These are phyloP conservation scores for Euschistus heros DNA, from an alignment of 1,140 invertebrate genomes.

Conservation along the genomic window DNA sequence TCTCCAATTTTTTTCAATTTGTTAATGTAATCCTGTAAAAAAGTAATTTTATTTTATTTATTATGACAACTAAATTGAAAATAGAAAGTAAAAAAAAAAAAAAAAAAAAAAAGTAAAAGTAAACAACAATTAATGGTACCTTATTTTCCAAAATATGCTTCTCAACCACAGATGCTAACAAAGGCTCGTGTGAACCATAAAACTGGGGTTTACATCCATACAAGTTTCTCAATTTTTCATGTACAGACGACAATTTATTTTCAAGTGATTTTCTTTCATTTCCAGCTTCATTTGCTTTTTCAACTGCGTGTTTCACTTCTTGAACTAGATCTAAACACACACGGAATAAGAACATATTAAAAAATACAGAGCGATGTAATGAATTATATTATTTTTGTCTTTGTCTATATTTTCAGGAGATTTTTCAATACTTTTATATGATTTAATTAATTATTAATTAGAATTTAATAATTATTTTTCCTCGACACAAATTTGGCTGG, in stretches of 20 bases:
- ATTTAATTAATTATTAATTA: too few species aligned
- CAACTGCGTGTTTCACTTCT: slow-evolving; percentile 60
- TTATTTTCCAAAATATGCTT: slow-evolving; percentile 34
- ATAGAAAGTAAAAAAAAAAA: background rate
- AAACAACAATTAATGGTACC: background rate
- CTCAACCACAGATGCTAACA: slow-evolving; percentile 44
- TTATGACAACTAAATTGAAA: too few species aligned
- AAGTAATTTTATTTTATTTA: slow-evolving; percentile 7
- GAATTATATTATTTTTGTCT: too few species aligned
- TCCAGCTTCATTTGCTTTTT: slow-evolving; percentile 50
- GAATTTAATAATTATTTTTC: background rate
- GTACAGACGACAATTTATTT: slow-evolving; percentile 37
- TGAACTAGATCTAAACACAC: slow-evolving; percentile 54
- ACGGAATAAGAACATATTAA: too few species aligned
- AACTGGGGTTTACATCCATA: slow-evolving; percentile 16
- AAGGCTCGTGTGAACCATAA: slow-evolving; percentile 22
- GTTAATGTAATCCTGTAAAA: slow-evolving; percentile 46
- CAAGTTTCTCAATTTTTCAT: slow-evolving; percentile 23
- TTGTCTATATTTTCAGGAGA: too few species aligned
- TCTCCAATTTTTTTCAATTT: slow-evolving; percentile 72
- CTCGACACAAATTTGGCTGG: background rate
- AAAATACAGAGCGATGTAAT: too few species aligned
- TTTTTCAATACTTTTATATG: too few species aligned
- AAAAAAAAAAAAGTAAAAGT: background rate
- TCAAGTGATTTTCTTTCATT: slow-evolving; percentile 65